Conservation (phyloP, 37 sponge, comb jelly and placozoan genomes). For the Eunapius fragilis region DNA sequence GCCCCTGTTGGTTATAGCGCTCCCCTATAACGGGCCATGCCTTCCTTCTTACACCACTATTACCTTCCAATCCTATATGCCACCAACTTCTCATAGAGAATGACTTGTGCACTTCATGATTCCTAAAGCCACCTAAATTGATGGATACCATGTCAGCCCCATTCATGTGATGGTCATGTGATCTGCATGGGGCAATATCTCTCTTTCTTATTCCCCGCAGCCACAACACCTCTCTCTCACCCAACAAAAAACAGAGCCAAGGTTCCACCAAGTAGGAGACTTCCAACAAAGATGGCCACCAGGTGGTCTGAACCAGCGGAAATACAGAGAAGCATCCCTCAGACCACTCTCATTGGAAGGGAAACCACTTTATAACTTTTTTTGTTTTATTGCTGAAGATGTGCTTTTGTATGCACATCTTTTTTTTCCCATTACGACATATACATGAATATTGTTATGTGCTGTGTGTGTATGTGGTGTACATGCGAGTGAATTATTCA, state of each 20-base stretch:
- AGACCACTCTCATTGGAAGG: not conserved
- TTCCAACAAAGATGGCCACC: not conserved
- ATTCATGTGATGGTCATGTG: not conserved
- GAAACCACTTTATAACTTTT: not conserved
- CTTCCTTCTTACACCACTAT: too few species aligned
- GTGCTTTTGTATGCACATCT: not conserved
- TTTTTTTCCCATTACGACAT: not conserved
- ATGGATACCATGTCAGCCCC: not conserved
- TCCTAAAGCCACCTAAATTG: too few species aligned
- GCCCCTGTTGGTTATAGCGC: too few species aligned
- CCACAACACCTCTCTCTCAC: not conserved
- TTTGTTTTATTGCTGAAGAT: not conserved
- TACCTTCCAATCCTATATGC: too few species aligned
- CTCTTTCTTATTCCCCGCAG: not conserved
- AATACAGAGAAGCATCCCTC: not conserved
- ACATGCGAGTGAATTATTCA: not conserved
- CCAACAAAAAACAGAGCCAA: slow-evolving; percentile 45
- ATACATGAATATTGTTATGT: not conserved
- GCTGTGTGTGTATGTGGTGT: not conserved
- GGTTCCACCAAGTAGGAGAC: not conserved
- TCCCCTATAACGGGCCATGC: too few species aligned
- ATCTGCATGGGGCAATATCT: not conserved
- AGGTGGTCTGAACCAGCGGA: not conserved
- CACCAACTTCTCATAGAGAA: too few species aligned
- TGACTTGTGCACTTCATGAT: too few species aligned